Percentiles rank a stretch among this genome's conserved stretches.
Conservation (phyloP, 2,888 invertebrate species). For the Lucinisca nassula region DNA sequence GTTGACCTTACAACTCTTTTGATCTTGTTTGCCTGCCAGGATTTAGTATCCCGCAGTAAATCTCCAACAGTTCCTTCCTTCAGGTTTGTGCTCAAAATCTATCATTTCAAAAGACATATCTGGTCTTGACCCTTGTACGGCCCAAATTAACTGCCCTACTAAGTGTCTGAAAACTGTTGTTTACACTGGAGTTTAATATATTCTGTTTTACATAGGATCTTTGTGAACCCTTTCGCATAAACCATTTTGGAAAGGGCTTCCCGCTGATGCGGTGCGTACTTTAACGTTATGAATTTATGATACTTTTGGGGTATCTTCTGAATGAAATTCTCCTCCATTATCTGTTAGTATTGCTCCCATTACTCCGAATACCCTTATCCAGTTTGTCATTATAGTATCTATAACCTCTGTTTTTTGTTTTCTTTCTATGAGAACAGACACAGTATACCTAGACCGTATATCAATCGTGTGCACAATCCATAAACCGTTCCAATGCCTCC, state of each 20-base stretch:
- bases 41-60: constrained; percentile 13
- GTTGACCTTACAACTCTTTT: constrained; percentile 61
- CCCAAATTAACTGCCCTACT: constrained; percentile 48
- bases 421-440: constrained; percentile 36
- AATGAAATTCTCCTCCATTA: constrained; percentile 53
- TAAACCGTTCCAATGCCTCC: constrained; percentile 47
- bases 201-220: not conserved
- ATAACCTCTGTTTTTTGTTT: constrained; percentile 42
- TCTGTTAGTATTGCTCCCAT: constrained; percentile 31
- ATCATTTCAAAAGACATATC: constrained; percentile 59
- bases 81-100: constrained; percentile 46
- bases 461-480: constrained; percentile 64
- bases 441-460: constrained; percentile 53
- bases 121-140: constrained; percentile 35
- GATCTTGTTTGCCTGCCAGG: constrained; percentile 64
- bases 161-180: not conserved
- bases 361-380: constrained; percentile 44
- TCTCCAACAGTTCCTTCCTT: constrained; percentile 21
- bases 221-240: not conserved
- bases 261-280: not conserved
- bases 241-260: constrained; percentile 11
- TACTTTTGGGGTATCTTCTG: constrained; percentile 37
- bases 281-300: not conserved
- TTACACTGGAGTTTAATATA: not conserved
- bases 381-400: constrained; percentile 25